phyloP scores from a whole-genome alignment of 2,888 invertebrate genomes.

The Tuta absoluta region DNA sequence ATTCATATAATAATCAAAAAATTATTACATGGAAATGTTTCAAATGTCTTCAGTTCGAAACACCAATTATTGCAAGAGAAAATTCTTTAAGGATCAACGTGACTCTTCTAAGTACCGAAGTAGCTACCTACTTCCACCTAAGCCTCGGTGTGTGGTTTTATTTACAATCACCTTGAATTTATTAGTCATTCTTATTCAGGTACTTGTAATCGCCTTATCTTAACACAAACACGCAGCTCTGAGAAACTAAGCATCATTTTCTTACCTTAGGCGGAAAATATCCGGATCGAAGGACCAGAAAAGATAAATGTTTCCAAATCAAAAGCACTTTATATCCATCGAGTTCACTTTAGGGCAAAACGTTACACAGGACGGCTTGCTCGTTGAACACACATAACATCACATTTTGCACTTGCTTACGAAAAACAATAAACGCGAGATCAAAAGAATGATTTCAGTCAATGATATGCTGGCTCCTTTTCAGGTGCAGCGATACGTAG shows the following conservation, averaged over 20 bases:
- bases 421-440: conserved; percentile 59
- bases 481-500: conserved; percentile 49
- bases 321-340: conserved; percentile 71
- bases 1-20: no score
- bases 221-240: conserved; percentile 32
- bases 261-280: conserved; percentile 55
- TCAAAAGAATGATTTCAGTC: conserved; percentile 61
- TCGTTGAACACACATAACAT: conserved; percentile 74
- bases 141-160: background rate
- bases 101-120: conserved; percentile 2
- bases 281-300: conserved; percentile 49
- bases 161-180: conserved; percentile 39
- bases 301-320: conserved; percentile 65
- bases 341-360: conserved; percentile 69
- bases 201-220: conserved; percentile 37
- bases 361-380: conserved; percentile 72
- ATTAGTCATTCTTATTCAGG: conserved; percentile 38
- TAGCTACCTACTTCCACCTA: no score
- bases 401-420: conserved; percentile 77
- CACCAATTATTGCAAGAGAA: background rate
- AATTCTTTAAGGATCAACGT: background rate
- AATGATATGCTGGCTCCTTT: conserved; percentile 45
- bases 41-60: no score
- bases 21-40: no score
- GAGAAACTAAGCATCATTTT: conserved; percentile 33